A percentile compares a stretch with the other conserved stretches of the same genome.
Evolutionary conservation across 2,113 vertebrate genomes (phyloP).

Genomic region (Camelus dromedarius): DNA sequence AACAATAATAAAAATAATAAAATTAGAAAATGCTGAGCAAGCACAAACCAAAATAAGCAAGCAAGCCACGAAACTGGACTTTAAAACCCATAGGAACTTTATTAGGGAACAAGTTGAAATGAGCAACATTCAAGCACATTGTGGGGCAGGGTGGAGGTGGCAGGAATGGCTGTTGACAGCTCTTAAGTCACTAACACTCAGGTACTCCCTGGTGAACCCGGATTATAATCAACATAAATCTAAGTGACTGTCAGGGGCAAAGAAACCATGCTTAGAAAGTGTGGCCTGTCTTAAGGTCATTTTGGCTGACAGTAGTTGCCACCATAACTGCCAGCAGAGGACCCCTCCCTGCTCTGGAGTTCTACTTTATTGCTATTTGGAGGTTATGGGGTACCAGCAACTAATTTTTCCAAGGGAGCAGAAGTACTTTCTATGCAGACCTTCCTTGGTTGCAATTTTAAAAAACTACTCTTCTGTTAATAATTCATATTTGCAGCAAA

Average conservation of each 20-base stretch:
- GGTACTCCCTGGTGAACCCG: slow-evolving; percentile 6
- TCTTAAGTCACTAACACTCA: background rate
- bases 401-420: background rate
- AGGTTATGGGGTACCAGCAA: background rate
- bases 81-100: background rate
- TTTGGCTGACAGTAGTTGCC: background rate
- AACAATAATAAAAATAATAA: background rate
- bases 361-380: background rate
- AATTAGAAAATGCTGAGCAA: background rate
- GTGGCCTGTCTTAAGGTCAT: background rate
- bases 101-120: slow-evolving; percentile 23
- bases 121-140: background rate
- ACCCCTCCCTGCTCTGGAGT: background rate
- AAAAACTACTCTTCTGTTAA: background rate
- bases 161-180: slow-evolving; percentile 27
- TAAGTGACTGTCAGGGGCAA: slow-evolving; percentile 25
- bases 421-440: background rate
- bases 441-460: background rate
- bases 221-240: slow-evolving; percentile 66
- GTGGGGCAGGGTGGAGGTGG: background rate
- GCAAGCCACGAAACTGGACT: background rate
- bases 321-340: background rate
- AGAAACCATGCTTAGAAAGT: background rate
- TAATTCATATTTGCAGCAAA: background rate
- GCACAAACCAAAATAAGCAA: background rate